phyloP scores from a whole-genome alignment of 2,113 vertebrate genomes.

The Amphiprion percula region DNA sequence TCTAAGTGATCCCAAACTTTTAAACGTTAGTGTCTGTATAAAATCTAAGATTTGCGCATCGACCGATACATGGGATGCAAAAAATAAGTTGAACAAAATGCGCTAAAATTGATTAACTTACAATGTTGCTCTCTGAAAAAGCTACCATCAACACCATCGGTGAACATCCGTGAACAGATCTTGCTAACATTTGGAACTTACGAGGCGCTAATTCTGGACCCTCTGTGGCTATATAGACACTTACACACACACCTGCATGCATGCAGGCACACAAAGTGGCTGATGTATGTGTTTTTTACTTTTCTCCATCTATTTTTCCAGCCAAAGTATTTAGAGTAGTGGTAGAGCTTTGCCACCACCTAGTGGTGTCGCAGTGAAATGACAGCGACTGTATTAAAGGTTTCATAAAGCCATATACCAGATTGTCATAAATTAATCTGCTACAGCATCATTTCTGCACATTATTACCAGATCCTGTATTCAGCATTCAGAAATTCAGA shows the following conservation, averaged over 20 bases:
- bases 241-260: neutral
- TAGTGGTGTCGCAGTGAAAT: conserved; percentile 27
- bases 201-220: conserved; percentile 19
- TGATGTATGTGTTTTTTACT: neutral
- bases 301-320: neutral
- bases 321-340: too few species aligned
- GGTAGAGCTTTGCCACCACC: conserved; percentile 37
- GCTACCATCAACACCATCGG: neutral
- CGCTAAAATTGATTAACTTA: conserved; percentile 27
- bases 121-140: neutral
- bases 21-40: neutral
- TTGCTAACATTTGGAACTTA: conserved; percentile 55
- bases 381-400: too few species aligned
- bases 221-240: conserved; percentile 2
- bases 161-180: neutral
- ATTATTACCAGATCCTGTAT: neutral
- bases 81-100: conserved; percentile 10
- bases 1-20: too few species aligned
- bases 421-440: too few species aligned
- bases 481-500: neutral
- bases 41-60: conserved; percentile 22
- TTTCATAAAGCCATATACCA: too few species aligned
- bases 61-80: neutral
- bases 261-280: conserved; percentile 8
- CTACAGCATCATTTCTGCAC: too few species aligned